Conservation (phyloP, 2,888 invertebrate genomes). For the Diaphora mendica region DNA sequence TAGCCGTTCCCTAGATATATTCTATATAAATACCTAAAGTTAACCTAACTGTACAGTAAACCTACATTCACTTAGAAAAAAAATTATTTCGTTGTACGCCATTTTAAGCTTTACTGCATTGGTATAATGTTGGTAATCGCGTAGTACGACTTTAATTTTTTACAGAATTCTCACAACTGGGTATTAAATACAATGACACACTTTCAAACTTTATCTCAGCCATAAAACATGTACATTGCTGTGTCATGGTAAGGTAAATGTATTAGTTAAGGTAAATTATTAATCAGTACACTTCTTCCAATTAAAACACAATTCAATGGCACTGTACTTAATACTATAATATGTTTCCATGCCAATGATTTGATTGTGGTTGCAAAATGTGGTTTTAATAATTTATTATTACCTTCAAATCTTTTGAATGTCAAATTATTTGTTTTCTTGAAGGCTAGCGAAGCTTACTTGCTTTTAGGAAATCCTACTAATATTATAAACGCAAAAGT, state of each 20-base stretch:
- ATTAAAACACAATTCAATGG: neutral
- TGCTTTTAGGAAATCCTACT: neutral
- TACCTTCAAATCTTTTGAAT: neutral
- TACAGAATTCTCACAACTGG: conserved; percentile 24
- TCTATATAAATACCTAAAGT: neutral
- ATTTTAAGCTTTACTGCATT: conserved; percentile 33
- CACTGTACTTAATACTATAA: neutral
- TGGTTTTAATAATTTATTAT: neutral
- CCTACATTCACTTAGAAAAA: conserved; percentile 15
- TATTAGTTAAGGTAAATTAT: neutral
- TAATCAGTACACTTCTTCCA: neutral
- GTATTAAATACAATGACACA: conserved; percentile 68
- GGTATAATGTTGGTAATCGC: conserved; percentile 24
- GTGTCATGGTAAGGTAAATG: neutral
- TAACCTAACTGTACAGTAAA: conserved; percentile 8
- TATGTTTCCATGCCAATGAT: neutral
- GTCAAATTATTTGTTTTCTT: neutral
- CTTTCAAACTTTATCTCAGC: conserved; percentile 37
- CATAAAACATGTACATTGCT: conserved; percentile 17
- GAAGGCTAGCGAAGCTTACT: neutral
- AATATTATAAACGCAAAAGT: too few relatives aligned
- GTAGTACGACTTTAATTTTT: conserved; percentile 17
- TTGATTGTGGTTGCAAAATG: neutral
- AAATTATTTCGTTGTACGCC: conserved; percentile 17
- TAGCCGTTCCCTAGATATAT: neutral